phyloP scores from a whole-genome alignment of 2,797 vertebrate genomes.

The Uromys caudimaculatus region DNA sequence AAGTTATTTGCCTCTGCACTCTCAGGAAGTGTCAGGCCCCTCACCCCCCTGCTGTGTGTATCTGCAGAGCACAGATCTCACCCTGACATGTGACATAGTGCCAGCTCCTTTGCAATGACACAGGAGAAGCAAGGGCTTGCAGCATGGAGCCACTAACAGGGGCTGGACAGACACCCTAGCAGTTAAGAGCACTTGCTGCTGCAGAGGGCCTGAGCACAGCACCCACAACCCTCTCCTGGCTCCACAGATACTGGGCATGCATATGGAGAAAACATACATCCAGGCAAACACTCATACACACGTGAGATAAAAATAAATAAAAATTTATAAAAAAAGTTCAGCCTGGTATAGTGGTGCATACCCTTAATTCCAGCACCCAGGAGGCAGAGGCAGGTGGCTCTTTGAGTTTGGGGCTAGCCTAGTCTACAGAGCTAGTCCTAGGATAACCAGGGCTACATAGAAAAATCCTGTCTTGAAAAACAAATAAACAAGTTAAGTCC shows the following conservation, averaged over 20 bases:
- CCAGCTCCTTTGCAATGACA: neutral
- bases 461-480: neutral
- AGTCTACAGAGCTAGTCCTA: neutral
- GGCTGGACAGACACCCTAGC: neutral
- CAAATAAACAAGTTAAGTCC: neutral
- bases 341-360: neutral
- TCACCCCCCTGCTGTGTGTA: neutral
- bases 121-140: neutral
- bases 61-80: neutral
- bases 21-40: neutral
- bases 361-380: neutral
- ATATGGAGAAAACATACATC: neutral
- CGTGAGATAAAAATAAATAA: neutral
- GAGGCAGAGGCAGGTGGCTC: neutral
- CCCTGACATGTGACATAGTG: rapidly evolving
- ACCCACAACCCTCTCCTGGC: neutral
- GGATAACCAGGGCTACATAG: neutral
- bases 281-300: neutral
- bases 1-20: neutral
- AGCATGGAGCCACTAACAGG: neutral
- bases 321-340: neutral
- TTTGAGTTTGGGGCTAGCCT: neutral
- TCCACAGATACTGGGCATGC: neutral
- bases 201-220: neutral
- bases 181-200: neutral